Conservation (phyloP, 2,888 invertebrate genomes). For the Sphaerophoria taeniata region DNA sequence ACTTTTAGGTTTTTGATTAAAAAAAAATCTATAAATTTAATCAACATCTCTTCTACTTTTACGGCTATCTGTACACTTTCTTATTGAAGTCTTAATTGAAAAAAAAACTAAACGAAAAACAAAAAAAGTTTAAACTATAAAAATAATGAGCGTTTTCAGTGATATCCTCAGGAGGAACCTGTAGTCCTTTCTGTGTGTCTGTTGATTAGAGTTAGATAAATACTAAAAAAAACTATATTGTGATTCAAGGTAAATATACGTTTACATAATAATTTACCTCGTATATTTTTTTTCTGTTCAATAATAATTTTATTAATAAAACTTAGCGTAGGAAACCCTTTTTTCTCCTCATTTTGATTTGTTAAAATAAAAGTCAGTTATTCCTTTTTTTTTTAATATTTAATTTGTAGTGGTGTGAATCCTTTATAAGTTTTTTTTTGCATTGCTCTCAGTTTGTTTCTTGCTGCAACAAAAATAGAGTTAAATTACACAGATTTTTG, state of each 20-base stretch:
- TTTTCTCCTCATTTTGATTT: conserved; percentile 17
- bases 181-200: conserved; percentile 66
- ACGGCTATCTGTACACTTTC: conserved; percentile 61
- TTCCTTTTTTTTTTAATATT: conserved; percentile 27
- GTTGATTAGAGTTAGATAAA: conserved; percentile 57
- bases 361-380: conserved; percentile 29
- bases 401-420: conserved; percentile 71
- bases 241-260: conserved; percentile 73
- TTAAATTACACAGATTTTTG: conserved; percentile 54
- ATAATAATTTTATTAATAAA: neutral
- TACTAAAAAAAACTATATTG: conserved; percentile 59
- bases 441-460: conserved; percentile 68
- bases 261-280: conserved; percentile 57
- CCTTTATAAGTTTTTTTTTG: conserved; percentile 50
- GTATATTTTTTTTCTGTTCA: conserved; percentile 36
- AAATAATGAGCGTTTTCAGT: conserved; percentile 74
- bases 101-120: conserved; percentile 4
- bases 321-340: conserved; percentile 61
- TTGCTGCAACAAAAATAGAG: conserved; percentile 64
- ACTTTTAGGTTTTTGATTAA: conserved; percentile 63
- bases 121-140: conserved; percentile 7
- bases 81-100: conserved; percentile 13
- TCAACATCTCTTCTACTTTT: conserved; percentile 56
- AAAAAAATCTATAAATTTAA: conserved; percentile 39
- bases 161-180: conserved; percentile 69